Conservation (phyloP, 2,888 invertebrate species). For the Drosophila tanythrix region DNA sequence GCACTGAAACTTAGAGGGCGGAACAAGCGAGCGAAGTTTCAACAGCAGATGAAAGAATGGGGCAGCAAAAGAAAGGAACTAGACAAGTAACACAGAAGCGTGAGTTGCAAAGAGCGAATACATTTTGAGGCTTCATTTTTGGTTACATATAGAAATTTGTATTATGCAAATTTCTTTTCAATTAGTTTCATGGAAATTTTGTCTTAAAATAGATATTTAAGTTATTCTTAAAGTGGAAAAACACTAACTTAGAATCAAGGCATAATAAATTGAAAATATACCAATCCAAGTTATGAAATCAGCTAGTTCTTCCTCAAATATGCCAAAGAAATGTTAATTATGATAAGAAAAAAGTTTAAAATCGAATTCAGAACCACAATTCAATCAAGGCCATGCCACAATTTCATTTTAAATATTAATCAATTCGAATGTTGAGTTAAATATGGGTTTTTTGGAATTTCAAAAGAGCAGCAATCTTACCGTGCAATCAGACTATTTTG, state of each 20-base stretch:
- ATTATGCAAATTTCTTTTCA: slow-evolving; percentile 30
- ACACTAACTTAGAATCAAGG: background rate
- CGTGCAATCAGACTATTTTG: background rate
- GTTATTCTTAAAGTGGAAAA: too few species aligned
- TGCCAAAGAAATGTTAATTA: background rate
- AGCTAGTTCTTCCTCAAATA: background rate
- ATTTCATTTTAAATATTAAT: background rate
- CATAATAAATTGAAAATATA: background rate
- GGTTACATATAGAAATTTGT: slow-evolving; percentile 18
- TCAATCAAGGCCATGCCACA: background rate
- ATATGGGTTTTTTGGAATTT: background rate
- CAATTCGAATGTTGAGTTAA: background rate
- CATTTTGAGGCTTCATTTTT: slow-evolving; percentile 9
- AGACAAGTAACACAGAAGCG: background rate
- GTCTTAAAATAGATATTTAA: background rate
- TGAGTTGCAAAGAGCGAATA: slow-evolving; percentile 1
- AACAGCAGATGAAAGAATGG: slow-evolving; percentile 9
- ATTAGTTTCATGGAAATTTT: slow-evolving; percentile 10
- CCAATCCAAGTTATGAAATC: background rate
- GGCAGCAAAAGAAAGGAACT: background rate
- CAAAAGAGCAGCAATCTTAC: background rate
- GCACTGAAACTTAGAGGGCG: slow-evolving; percentile 17
- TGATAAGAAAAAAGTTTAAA: background rate
- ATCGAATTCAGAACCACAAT: background rate
- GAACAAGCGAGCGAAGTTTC: slow-evolving; percentile 6